Evolutionary conservation across 2,113 vertebrate genomes (phyloP).

Genomic region (Manacus vitellinus): DNA sequence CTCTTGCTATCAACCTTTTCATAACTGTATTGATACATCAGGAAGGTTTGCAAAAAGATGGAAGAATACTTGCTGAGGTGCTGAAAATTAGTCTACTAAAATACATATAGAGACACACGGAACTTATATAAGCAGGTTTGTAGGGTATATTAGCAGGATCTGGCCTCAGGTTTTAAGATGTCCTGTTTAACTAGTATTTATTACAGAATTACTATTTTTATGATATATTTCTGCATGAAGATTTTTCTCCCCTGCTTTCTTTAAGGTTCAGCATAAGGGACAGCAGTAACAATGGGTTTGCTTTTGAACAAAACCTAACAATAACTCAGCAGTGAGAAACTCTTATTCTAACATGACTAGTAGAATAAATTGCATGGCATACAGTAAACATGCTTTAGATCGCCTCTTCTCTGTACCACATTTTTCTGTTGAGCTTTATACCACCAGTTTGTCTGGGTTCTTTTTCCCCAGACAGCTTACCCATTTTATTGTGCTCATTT

Average conservation of each 20-base stretch:
- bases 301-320: not conserved
- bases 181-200: not conserved
- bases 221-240: not conserved
- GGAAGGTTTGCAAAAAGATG: not conserved
- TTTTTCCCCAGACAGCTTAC: slow-evolving; percentile 37
- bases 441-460: slow-evolving; percentile 32
- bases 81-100: slow-evolving; percentile 15
- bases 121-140: not conserved
- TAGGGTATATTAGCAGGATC: not conserved
- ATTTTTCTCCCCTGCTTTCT: not conserved
- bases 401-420: slow-evolving; percentile 39
- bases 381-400: slow-evolving; percentile 39
- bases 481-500: slow-evolving; percentile 69
- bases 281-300: not conserved
- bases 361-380: slow-evolving; percentile 22
- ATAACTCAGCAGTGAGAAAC: slow-evolving; percentile 24
- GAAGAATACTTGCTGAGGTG: not conserved
- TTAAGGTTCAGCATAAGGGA: not conserved
- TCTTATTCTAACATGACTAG: slow-evolving; percentile 21
- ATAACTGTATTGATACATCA: slow-evolving; percentile 18
- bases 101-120: not conserved
- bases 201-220: not conserved
- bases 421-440: slow-evolving; percentile 67
- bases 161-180: not conserved
- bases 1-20: not conserved